Base-by-base conservation (phyloP, 2,888 invertebrate genomes). In the Drosophila infuscata region DNA sequence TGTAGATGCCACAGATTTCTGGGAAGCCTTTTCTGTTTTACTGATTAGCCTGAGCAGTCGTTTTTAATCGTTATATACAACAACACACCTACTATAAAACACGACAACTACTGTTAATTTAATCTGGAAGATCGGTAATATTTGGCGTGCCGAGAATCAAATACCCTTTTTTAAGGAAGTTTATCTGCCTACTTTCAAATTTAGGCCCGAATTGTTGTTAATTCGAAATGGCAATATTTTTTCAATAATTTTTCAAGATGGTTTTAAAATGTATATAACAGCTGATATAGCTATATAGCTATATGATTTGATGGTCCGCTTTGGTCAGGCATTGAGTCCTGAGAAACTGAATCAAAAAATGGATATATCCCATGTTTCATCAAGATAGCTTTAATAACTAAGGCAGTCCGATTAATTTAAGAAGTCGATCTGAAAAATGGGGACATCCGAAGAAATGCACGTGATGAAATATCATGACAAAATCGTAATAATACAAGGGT, bases 31-130 rank as follows among this genome's bases (percentile, higher is more conserved):
- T 9, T 9, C n/a, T 46, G 17, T 36, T 69, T 41, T 46, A 49
- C 62, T 67, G 88, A 83, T 81, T 79, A 76, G 25, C 67, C 29
- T 25, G 25, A 25, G 25, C 25, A 62, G 3, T 32, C n/a, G 49
- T 32, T 36, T 2, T 46, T 36, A 11, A 15, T 7, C 38, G 29
- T 35, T 54, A 38, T 62, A 58, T 41, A 33, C 15, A 29, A 17
- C 43, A 20, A 43, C 17, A 52, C 38, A 49, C 9, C n/a, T 15
- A 25, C 49, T 25, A 36, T 4, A 20, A 2, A 57, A 9, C 5
- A 7, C 0, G 15, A 12, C 51, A 57, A 54, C 46, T 62, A 52
- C 1, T 58, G 33, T 49, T 54, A 49, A 72, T 62, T 57, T 20
- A 38, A 35, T 15, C 0, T 15, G 3, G 46, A 46, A 46, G 20